These are phyloP conservation scores for Aphidius gifuensis DNA, from an alignment of 1,140 invertebrate genomes.

Conservation along the genomic window DNA sequence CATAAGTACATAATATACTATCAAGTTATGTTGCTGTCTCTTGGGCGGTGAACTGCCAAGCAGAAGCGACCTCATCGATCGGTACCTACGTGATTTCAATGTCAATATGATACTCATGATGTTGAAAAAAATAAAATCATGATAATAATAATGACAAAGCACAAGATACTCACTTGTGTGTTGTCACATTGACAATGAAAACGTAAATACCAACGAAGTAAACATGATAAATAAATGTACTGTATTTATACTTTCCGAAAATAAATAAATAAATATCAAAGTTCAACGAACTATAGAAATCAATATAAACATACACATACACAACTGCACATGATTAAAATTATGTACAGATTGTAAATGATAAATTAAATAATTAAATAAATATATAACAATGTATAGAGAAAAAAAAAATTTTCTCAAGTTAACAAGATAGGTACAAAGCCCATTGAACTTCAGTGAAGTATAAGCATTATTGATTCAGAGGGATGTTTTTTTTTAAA, in stretches of 20 bases:
- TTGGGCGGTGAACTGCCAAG: slow-evolving; percentile 1
- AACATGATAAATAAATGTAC: slow-evolving; percentile 7
- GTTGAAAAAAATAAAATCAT: slow-evolving; percentile 8
- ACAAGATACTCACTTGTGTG: not conserved
- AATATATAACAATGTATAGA: too few relatives aligned
- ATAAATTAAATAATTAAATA: too few relatives aligned
- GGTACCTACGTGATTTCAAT: slow-evolving; percentile 38
- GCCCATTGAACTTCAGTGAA: too few relatives aligned
- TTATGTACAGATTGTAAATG: too few relatives aligned
- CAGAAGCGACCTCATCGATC: slow-evolving; percentile 34
- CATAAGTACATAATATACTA: slow-evolving; percentile 22
- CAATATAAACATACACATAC: too few relatives aligned
- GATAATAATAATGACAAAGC: not conserved
- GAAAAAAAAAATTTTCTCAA: too few relatives aligned
- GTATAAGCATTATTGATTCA: too few relatives aligned
- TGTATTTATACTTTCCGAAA: too few relatives aligned
- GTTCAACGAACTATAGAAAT: slow-evolving; percentile 2
- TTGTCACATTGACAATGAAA: not conserved
- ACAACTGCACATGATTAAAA: too few relatives aligned
- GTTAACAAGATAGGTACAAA: too few relatives aligned
- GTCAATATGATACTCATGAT: slow-evolving; percentile 23
- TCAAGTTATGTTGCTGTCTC: not conserved
- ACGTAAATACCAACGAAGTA: not conserved
- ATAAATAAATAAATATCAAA: not conserved
- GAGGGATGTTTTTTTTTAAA: too few relatives aligned